A percentile compares a stretch with the other conserved stretches of the same genome.
Evolutionary conservation across 1,140 invertebrate species (phyloP).

Genomic region (Nebria ingens): DNA sequence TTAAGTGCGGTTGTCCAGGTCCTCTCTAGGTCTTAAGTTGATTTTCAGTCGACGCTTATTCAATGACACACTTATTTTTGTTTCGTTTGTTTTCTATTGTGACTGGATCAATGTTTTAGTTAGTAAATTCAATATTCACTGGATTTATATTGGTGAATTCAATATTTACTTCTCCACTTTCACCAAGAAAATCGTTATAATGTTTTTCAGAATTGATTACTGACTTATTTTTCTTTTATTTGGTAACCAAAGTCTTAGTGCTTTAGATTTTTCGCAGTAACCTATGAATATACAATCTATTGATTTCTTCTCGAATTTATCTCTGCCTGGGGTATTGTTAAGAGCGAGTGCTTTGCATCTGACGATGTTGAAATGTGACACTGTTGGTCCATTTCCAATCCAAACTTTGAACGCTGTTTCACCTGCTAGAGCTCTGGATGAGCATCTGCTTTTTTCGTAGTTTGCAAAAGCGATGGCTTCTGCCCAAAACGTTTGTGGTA

Average conservation of each 20-base stretch:
- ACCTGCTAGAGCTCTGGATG: slow-evolving; percentile 10
- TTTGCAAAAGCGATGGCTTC: slow-evolving; percentile 18
- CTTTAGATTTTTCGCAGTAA: slow-evolving; percentile 24
- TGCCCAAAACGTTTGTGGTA: slow-evolving; percentile 19
- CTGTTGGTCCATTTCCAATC: slow-evolving; percentile 13
- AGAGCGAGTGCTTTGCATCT: slow-evolving; percentile 17
- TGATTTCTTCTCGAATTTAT: slow-evolving; percentile 23
- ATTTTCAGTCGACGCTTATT: background rate
- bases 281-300: slow-evolving; percentile 26
- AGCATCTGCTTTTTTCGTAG: slow-evolving; percentile 19
- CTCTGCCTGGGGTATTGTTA: slow-evolving; percentile 18
- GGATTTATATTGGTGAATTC: background rate
- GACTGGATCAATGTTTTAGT: no score
- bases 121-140: background rate
- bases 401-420: slow-evolving; percentile 22
- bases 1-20: background rate
- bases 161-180: no score
- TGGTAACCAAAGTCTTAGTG: slow-evolving; percentile 24
- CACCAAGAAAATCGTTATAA: background rate
- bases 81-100: background rate
- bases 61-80: background rate
- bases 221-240: slow-evolving; percentile 19
- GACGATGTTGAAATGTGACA: slow-evolving; percentile 19
- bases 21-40: background rate
- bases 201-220: background rate